A percentile compares a stretch with the other conserved stretches of the same genome.
Conservation (phyloP, 2,113 vertebrate species). For the Gymnocephalus cernua region DNA sequence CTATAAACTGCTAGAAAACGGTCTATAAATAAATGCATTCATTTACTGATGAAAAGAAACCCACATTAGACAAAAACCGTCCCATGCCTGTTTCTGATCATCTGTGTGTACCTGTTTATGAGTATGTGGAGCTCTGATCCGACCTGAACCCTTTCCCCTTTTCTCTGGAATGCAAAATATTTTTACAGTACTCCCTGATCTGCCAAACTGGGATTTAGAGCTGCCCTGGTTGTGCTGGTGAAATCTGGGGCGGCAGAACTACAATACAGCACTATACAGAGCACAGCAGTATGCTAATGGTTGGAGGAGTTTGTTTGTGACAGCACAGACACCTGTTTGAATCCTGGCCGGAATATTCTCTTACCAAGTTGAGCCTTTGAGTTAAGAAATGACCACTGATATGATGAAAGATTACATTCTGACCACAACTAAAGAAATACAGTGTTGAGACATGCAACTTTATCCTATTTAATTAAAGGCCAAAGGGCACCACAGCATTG, state of each 20-base stretch:
- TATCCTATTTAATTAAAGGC: neutral
- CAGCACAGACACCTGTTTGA: constrained; percentile 15
- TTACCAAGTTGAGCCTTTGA: neutral
- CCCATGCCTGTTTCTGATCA: neutral
- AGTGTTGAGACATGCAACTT: neutral
- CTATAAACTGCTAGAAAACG: neutral
- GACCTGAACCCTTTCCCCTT: constrained; percentile 50
- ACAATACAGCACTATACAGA: neutral
- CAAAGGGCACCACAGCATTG: neutral
- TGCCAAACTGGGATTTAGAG: constrained; percentile 54
- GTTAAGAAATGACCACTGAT: too few species aligned
- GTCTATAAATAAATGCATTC: neutral
- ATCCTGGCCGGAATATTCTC: neutral
- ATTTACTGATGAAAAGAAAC: neutral
- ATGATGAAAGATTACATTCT: neutral
- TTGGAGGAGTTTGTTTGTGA: neutral
- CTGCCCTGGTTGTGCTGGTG: constrained; percentile 45
- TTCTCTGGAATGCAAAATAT: constrained; percentile 67
- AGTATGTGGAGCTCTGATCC: constrained; percentile 30
- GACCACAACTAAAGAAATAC: neutral
- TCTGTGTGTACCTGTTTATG: constrained; percentile 22
- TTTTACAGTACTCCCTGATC: constrained; percentile 34
- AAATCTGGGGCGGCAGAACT: constrained; percentile 22
- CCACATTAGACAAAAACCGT: neutral
- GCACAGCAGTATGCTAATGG: neutral